Evolutionary conservation across 2,888 invertebrate species (phyloP), one percentile per base, ranked within the genome.

Genomic region (Rosalia funebris): DNA sequence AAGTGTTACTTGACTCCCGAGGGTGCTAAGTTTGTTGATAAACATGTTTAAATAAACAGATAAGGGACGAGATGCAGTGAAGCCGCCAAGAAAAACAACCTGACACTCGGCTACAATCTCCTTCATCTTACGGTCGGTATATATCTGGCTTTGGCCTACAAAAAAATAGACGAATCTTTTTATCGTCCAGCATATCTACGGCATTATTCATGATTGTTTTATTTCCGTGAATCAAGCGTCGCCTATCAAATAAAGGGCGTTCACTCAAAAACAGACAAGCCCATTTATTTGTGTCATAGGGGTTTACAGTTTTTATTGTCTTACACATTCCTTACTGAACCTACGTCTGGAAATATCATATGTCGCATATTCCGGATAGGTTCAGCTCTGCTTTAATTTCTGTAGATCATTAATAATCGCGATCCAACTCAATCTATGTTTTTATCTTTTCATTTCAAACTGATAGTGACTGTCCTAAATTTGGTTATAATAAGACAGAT

Each of bases 11-110:
- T 31, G 37, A 53, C 52, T 53, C 32, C 42, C 41, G 52, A 53
- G 52, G 52, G 42, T 17, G 52, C 32, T 31, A 53, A 37, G 32
- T 53, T 42, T 53, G 52, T 53, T 53, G 41, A 53, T 53, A 52
- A 39, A 41, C 52, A 42, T 31, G 52, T 42, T 42, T 53, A 53
- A 53, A 53, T 42, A 53, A 53, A 53, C 52, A 53, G 41, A 42
- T 53, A 41, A 42, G 42, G 52, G 42, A 53, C 32, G 25, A 41
- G 42, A 42, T 53, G n/a, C 52, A 53, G 52, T 17, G 10, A 32
- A 31, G 17, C 42, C 41, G 52, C 32, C 11, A 42, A 53, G 41
- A 16, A 53, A 52, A 42, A 53, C 42, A 53, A 50, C 41, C 17
- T 42, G 41, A 32, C 41, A 19, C 7, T 25, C 25, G 3, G 7